Evolutionary conservation across 2,888 invertebrate species (phyloP).

Genomic region (Oxyscelio sp.): DNA sequence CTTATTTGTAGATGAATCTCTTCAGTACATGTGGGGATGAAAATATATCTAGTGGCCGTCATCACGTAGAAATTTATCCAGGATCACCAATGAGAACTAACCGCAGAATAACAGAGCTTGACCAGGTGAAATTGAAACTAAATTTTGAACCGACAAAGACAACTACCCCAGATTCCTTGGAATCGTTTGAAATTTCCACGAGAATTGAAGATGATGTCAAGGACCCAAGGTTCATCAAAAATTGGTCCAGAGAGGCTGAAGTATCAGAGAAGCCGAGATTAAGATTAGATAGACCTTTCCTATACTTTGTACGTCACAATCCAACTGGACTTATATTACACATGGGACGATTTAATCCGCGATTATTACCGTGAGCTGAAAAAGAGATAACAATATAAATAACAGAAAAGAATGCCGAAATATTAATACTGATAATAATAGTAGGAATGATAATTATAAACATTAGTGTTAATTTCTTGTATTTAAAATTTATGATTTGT

Average conservation of each 20-base stretch:
- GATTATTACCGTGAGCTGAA: slow-evolving; percentile 69
- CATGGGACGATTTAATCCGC: slow-evolving; percentile 96
- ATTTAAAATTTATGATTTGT: slow-evolving; percentile 67
- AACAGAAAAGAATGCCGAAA: slow-evolving; percentile 58
- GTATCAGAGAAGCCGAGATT: slow-evolving; percentile 91
- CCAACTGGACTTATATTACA: slow-evolving; percentile 97
- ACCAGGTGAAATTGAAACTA: slow-evolving; percentile 39
- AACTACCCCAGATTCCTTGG: slow-evolving; percentile 68
- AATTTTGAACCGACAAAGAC: slow-evolving; percentile 25
- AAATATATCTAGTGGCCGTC: slow-evolving; percentile 92
- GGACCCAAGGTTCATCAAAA: slow-evolving; percentile 52
- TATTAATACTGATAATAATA: slow-evolving; percentile 67
- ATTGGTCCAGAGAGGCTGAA: slow-evolving; percentile 78
- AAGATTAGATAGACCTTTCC: slow-evolving; percentile 95
- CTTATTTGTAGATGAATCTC: slow-evolving; percentile 90
- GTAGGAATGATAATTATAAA: slow-evolving; percentile 65
- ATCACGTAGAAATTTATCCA: slow-evolving; percentile 95
- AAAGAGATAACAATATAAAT: slow-evolving; percentile 67
- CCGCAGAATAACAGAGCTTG: slow-evolving; percentile 78
- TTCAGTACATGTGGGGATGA: slow-evolving; percentile 95
- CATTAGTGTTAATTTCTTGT: slow-evolving; percentile 77
- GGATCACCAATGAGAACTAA: slow-evolving; percentile 90
- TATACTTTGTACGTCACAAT: slow-evolving; percentile 96
- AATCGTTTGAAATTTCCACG: slow-evolving; percentile 84
- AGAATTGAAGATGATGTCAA: slow-evolving; percentile 64